phyloP scores from a whole-genome alignment of 2,797 vertebrate species.

The Phyllotis vaccarum region DNA sequence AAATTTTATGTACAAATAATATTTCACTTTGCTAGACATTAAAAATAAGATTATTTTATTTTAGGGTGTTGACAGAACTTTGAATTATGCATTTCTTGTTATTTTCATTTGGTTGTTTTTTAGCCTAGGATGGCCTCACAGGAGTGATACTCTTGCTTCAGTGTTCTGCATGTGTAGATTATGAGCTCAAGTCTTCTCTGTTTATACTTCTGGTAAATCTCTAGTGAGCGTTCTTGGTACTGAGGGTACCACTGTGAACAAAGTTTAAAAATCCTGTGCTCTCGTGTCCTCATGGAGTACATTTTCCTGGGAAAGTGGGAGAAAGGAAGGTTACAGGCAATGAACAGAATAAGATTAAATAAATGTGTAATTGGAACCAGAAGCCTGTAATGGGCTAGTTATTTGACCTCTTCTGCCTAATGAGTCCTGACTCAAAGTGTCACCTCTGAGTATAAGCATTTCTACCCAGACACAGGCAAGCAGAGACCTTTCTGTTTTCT shows the following conservation, averaged over 20 bases:
- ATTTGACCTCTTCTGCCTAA: neutral
- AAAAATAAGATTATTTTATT: neutral
- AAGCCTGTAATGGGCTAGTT: neutral
- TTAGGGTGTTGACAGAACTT: neutral
- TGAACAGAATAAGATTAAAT: neutral
- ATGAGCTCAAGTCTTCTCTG: neutral
- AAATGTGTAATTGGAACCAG: neutral
- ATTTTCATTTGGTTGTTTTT: neutral
- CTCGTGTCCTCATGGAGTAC: neutral
- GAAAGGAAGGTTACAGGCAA: accelerated
- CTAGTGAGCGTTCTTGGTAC: neutral
- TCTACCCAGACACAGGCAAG: neutral
- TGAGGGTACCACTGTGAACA: neutral
- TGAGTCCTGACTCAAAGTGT: neutral
- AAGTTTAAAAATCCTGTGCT: neutral
- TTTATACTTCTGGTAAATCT: neutral
- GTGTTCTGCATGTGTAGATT: neutral
- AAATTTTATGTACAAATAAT: neutral
- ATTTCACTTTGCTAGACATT: slow-evolving; percentile 20
- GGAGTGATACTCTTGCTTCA: neutral
- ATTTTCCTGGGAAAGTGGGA: neutral
- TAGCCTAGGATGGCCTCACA: neutral
- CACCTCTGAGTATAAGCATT: neutral
- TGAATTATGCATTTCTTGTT: neutral
- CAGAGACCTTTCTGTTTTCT: neutral